Evolutionary conservation across 2,113 vertebrate genomes (phyloP).

Genomic region (Sardina pilchardus): DNA sequence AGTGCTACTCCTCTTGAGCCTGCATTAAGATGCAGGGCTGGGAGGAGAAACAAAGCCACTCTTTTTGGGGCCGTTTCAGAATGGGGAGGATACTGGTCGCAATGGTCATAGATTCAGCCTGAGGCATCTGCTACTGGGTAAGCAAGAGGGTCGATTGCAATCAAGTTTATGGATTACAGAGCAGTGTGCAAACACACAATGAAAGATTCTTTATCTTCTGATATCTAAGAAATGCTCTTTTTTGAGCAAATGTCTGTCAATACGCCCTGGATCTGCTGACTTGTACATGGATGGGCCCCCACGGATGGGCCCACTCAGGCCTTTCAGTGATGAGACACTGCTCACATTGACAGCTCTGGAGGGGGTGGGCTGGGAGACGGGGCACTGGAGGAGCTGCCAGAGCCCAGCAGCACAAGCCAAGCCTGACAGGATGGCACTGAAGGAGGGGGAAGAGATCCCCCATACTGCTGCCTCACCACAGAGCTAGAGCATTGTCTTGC

Average conservation of each 20-base stretch:
- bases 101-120: background rate
- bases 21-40: background rate
- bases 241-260: background rate
- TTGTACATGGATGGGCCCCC: background rate
- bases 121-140: background rate
- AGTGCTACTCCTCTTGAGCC: background rate
- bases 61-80: background rate
- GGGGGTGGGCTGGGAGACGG: constrained; percentile 17
- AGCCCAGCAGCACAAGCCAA: constrained; percentile 29
- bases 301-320: constrained; percentile 3
- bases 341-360: constrained; percentile 6
- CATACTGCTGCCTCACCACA: constrained; percentile 56
- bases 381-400: constrained; percentile 35
- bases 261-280: background rate
- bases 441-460: constrained; percentile 59
- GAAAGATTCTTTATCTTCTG: background rate
- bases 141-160: background rate
- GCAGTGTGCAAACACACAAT: background rate
- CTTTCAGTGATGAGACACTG: constrained; percentile 7
- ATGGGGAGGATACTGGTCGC: background rate
- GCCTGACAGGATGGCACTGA: constrained; percentile 51
- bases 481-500: constrained; percentile 50
- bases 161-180: background rate
- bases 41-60: background rate
- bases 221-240: background rate